Base-by-base conservation (phyloP, 64 coral and sea anemone genomes). In the Montipora efflorescens region DNA sequence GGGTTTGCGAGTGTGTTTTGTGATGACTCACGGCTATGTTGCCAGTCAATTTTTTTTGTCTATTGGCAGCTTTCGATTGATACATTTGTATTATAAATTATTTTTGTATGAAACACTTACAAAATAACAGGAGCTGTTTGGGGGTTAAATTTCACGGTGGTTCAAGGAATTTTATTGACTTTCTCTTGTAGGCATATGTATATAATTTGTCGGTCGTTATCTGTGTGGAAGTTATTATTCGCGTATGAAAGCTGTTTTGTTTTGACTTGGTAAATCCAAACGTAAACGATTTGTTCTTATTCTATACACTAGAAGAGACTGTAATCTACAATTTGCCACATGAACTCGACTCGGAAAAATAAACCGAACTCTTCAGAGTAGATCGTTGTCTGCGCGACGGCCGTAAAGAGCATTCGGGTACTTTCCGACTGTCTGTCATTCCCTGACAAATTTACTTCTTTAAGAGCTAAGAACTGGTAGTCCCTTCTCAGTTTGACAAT, bases 11-110 rank as follows among this genome's bases (percentile, higher is more conserved):
- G 14, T 64, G 61, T 64, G 43, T 47, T 36, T 36, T 10, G 74
- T 76, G 74, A 13, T 76, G 49, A 19, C 5, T 78, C 15, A 49
- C 47, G 15, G 68, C 68, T 18, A 3, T 50, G 15, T 78, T 78
- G 49, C 47, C 47, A 6, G 47, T 78, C 11, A 46, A n/a, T 78
- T 62, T 62, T 22, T 53, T 82, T 14, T 48, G 36, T 18, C 3
- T 45, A 50, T 57, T 10, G 61, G 14, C 3, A 78, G 79, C 22
- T 86, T 49, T 86, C 68, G 19, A 20, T 47, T 3, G 45, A 71
- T 86, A 50, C 82, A 23, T 86, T 86, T 86, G 46, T 70, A 86
- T 72, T 86, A 50, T 86, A 86, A 70, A 86, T 86, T 86, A 86
- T 86, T 86, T 86, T 86, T 86, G 66, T 86, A 86, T 86, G 82